These are phyloP conservation scores for Mormyrops boulengeri DNA, from an alignment of 2,797 vertebrate genomes.

Conservation along the genomic window DNA sequence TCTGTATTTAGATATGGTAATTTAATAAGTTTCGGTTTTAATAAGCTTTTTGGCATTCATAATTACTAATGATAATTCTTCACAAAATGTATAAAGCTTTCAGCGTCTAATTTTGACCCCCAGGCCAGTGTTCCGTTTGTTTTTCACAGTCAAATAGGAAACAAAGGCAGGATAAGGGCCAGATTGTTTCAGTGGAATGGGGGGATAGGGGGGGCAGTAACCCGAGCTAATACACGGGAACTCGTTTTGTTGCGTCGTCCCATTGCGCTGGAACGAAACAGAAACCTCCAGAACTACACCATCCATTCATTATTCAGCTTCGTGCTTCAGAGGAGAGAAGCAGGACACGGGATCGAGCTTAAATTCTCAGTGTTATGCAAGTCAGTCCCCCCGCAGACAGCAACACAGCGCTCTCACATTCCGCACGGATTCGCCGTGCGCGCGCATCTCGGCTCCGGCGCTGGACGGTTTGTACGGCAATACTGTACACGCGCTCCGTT, in stretches of 20 bases:
- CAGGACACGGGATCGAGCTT: constrained; percentile 43
- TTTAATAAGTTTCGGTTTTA: background rate
- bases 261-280: constrained; percentile 62
- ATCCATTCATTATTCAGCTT: constrained; percentile 71
- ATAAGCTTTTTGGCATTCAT: background rate
- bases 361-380: constrained; percentile 56
- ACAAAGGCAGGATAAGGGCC: constrained; percentile 43
- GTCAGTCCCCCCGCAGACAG: constrained; percentile 39
- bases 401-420: constrained; percentile 29
- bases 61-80: background rate
- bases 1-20: background rate
- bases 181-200: constrained; percentile 57
- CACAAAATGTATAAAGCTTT: background rate
- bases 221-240: constrained; percentile 49
- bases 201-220: constrained; percentile 47
- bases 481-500: constrained; percentile 12
- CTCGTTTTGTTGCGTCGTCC: constrained; percentile 49
- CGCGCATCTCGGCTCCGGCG: background rate
- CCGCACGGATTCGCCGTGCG: background rate
- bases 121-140: constrained; percentile 21
- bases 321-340: constrained; percentile 37
- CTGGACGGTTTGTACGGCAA: background rate
- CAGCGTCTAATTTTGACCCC: constrained; percentile 38
- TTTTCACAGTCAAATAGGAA: constrained; percentile 25
- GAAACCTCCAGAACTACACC: constrained; percentile 61